phyloP scores from a whole-genome alignment of 2,113 vertebrate genomes.

The Periophthalmus modestus region DNA sequence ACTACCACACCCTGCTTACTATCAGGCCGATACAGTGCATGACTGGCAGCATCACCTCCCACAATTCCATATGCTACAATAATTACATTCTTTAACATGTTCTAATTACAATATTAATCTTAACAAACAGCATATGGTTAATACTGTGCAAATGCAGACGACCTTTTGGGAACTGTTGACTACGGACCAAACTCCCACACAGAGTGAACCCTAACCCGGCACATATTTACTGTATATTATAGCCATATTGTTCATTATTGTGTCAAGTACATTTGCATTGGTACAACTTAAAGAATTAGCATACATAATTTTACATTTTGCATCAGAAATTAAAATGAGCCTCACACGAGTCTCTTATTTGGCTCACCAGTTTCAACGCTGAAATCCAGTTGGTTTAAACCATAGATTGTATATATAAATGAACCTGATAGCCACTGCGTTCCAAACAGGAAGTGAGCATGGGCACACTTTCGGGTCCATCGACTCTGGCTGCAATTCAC shows the following conservation, averaged over 20 bases:
- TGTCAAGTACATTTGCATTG: neutral
- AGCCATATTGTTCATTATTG: neutral
- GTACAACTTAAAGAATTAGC: too few relatives aligned
- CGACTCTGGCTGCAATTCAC: too few relatives aligned
- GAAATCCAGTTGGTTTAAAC: too few relatives aligned
- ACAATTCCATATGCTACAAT: neutral
- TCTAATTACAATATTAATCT: neutral
- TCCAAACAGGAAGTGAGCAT: too few relatives aligned
- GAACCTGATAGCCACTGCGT: too few relatives aligned
- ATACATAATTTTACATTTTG: too few relatives aligned
- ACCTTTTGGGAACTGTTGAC: neutral
- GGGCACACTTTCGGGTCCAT: too few relatives aligned
- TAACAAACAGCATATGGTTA: neutral
- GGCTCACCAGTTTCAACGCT: too few relatives aligned
- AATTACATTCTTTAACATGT: neutral
- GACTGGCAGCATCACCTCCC: neutral
- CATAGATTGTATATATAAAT: too few relatives aligned
- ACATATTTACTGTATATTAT: neutral
- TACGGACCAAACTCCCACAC: neutral
- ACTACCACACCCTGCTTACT: neutral
- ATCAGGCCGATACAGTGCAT: neutral
- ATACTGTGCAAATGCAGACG: neutral
- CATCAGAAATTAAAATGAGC: too few relatives aligned
- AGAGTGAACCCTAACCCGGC: neutral
- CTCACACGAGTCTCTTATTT: too few relatives aligned